phyloP scores from a whole-genome alignment of 2,113 vertebrate species.

The Plectropomus leopardus region DNA sequence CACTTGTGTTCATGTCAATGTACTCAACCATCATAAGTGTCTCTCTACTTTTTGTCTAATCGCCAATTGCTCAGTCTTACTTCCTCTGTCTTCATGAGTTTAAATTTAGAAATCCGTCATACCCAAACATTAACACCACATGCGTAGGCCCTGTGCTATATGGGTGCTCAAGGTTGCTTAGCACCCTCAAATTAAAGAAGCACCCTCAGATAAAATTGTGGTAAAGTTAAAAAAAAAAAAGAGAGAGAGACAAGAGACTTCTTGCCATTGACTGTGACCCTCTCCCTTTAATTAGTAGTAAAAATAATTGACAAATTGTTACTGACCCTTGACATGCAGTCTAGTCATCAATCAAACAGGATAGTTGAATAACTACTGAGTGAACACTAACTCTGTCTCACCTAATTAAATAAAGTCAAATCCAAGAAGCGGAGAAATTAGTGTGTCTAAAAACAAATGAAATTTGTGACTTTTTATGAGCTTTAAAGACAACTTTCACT shows the following conservation, averaged over 20 bases:
- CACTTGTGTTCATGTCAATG: constrained; percentile 1
- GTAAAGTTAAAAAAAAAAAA: not conserved
- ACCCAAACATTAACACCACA: too few species aligned
- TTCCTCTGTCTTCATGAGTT: not conserved
- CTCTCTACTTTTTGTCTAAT: not conserved
- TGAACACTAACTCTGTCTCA: not conserved
- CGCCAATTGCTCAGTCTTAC: not conserved
- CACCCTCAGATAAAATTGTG: not conserved
- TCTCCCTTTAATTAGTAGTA: not conserved
- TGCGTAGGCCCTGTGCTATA: not conserved
- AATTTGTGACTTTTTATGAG: too few species aligned
- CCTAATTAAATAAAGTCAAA: too few species aligned
- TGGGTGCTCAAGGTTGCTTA: not conserved
- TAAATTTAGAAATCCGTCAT: not conserved
- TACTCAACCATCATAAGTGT: not conserved
- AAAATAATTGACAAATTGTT: constrained; percentile 7
- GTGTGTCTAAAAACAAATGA: too few species aligned
- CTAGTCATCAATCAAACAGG: not conserved
- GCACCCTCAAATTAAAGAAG: not conserved
- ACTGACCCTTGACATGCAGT: not conserved
- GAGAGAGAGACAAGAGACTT: too few species aligned
- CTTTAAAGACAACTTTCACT: too few species aligned
- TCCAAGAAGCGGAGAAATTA: not conserved
- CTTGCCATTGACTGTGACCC: not conserved
- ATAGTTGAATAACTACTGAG: not conserved